Conservation (phyloP, 2,797 vertebrate species). For the Kryptopterus vitreolus region DNA sequence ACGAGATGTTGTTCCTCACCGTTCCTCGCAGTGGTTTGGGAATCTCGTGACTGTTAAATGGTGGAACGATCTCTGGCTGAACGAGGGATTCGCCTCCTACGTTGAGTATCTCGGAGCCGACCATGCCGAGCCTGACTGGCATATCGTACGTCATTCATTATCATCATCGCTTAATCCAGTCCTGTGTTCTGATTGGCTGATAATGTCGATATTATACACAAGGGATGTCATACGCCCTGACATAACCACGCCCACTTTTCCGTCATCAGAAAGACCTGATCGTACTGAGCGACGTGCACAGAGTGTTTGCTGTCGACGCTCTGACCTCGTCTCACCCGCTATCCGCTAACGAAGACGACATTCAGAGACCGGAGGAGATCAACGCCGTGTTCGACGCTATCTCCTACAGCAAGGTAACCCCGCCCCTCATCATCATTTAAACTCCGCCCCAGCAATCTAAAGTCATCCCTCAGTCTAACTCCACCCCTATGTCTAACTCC, state of each 20-base stretch:
- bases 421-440: too few species aligned
- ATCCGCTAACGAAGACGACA: conserved; percentile 66
- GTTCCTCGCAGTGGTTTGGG: conserved; percentile 86
- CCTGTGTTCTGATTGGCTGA: background rate
- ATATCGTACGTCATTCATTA: conserved; percentile 75
- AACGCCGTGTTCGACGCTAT: conserved; percentile 80
- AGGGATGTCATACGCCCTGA: background rate
- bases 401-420: conserved; percentile 82
- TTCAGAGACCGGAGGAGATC: conserved; percentile 77
- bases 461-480: too few species aligned
- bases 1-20: background rate
- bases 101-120: conserved; percentile 88
- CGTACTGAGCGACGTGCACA: conserved; percentile 70
- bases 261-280: conserved; percentile 77
- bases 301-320: conserved; percentile 74
- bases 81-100: conserved; percentile 93
- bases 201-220: background rate
- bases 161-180: background rate
- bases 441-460: too few species aligned
- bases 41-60: conserved; percentile 91
- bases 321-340: conserved; percentile 79
- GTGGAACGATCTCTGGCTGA: conserved; percentile 98
- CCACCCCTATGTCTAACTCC: too few species aligned
- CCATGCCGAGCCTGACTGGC: conserved; percentile 72
- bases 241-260: background rate